These are phyloP conservation scores for Pantherophis vulpinus DNA, from an alignment of 2,797 vertebrate species.

Conservation along the genomic window DNA sequence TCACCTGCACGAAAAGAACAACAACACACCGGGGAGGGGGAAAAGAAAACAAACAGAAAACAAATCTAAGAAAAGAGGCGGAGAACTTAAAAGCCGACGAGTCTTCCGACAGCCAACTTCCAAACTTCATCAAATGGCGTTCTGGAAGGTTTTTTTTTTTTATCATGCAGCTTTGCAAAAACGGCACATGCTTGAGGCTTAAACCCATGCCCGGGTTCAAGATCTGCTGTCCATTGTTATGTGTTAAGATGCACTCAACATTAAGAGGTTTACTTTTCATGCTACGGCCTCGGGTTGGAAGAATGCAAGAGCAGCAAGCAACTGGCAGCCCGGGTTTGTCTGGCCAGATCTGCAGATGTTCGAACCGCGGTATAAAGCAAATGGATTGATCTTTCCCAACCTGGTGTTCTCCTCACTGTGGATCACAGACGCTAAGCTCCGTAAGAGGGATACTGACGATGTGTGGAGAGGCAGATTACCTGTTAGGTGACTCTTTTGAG, in stretches of 20 bases:
- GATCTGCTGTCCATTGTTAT: background rate
- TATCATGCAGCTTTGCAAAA: constrained; percentile 1
- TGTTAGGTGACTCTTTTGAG: background rate
- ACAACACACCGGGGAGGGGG: background rate
- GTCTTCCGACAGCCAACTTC: background rate
- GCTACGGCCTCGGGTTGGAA: constrained; percentile 4
- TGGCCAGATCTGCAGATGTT: constrained; percentile 9
- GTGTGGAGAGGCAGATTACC: background rate
- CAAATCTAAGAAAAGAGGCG: background rate
- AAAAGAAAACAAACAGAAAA: background rate
- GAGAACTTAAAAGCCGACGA: background rate
- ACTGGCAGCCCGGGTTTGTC: background rate
- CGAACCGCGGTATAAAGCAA: background rate
- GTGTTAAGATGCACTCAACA: background rate
- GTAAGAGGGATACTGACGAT: background rate
- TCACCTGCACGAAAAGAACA: constrained; percentile 78
- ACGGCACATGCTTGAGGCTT: constrained; percentile 3
- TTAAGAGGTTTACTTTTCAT: background rate
- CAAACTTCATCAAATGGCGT: background rate
- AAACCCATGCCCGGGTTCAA: background rate
- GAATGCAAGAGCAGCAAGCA: constrained; percentile 17
- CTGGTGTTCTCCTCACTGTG: background rate
- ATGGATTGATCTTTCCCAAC: constrained; percentile 25
- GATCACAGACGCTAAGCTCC: background rate
- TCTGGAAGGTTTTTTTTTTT: background rate